Base-by-base conservation (phyloP, 2,888 invertebrate species). In the Epiblema foenella region DNA sequence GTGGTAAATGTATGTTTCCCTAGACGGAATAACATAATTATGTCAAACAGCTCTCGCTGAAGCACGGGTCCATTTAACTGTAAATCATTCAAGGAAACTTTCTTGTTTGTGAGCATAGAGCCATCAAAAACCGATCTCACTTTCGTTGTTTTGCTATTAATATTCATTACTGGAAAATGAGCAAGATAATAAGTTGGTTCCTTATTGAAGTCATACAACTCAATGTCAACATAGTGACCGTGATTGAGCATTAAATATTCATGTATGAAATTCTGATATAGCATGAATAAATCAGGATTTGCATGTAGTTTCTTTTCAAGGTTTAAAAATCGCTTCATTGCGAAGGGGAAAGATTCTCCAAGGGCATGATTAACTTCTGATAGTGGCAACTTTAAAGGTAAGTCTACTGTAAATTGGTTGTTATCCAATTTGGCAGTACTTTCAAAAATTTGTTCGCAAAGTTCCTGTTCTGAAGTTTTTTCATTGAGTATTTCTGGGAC, bases 301-400 rank as follows among this genome's bases (percentile, higher is more conserved):
- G 59, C 62, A 33, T 73, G 54, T 9, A 73, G 39, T 33, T 62
- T 69, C 64, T 73, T 74, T 59, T 78, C 75, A 24, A 77, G 46
- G 57, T 68, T 77, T 4, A 63, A 9, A 69, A 76, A 78, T 15
- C 75, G 69, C n/a, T 74, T 65, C 2, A 69, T 20, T 2, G 77
- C 77, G 9, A 73, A 60, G 18, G 75, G 3, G 59, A 77, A 76
- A 15, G 77, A 77, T 20, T 77, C 59, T 7, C 77, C 77, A 51
- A 75, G 68, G 29, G 46, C 29, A 49, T 62, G 17, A 42, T 46
- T 29, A 2, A 62, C 11, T 9, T 59, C 20, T 39, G 17, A 10
- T 17, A 39, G 18, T 4, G 73, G 67, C 33, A 73, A n/a, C 52
- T 77, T 76, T 39, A 39, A 39, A 2, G 39, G 39, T 15, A 39